A percentile compares a stretch with the other conserved stretches of the same genome.
Conservation (phyloP, 2,113 vertebrate species). For the Thinocorus orbignyianus region DNA sequence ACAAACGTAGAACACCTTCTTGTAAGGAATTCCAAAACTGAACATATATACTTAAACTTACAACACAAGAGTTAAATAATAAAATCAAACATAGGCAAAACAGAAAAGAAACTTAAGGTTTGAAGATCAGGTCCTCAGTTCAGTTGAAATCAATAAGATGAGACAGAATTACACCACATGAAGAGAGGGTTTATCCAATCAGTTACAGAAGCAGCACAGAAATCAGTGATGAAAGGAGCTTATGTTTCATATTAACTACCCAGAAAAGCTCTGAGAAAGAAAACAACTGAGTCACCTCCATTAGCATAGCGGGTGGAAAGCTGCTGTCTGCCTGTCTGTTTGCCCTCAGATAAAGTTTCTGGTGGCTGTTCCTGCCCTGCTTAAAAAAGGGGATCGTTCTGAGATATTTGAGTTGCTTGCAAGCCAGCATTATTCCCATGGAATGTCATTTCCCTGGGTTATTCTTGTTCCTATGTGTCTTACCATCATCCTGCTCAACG, state of each 20-base stretch:
- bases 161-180: neutral
- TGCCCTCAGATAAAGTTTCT: neutral
- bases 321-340: neutral
- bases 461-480: neutral
- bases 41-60: neutral
- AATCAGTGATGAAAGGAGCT: neutral
- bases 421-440: neutral
- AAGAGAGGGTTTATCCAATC: neutral
- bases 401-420: neutral
- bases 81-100: neutral
- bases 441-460: neutral
- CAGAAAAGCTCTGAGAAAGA: neutral
- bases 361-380: neutral
- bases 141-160: neutral
- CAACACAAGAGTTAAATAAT: neutral
- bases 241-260: neutral
- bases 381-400: neutral
- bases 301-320: neutral
- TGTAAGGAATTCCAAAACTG: neutral
- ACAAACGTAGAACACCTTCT: neutral
- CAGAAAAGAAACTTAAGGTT: neutral
- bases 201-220: neutral
- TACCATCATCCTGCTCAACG: neutral
- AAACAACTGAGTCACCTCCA: constrained; percentile 9
- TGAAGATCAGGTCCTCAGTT: neutral